Percentiles rank a stretch among this genome's conserved stretches.
Conservation (phyloP, 2,797 vertebrate genomes). For the Acrocephalus scirpaceus region DNA sequence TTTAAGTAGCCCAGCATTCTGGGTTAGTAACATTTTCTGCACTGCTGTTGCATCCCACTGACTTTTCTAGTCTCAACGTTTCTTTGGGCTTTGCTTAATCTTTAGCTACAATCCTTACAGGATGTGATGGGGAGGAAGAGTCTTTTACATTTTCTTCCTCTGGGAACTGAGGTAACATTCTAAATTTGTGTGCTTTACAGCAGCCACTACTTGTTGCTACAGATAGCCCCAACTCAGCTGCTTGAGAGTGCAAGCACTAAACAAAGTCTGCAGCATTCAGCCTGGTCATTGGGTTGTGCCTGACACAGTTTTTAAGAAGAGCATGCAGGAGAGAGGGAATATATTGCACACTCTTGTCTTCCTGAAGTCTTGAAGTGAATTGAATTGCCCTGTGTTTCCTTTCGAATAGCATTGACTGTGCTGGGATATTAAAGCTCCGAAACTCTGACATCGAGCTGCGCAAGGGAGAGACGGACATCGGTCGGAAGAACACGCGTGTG, state of each 20-base stretch:
- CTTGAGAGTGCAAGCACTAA: not conserved
- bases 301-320: not conserved
- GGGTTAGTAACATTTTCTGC: not conserved
- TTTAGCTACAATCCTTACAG: not conserved
- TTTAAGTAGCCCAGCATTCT: not conserved
- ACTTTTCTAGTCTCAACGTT: not conserved
- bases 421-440: slow-evolving; percentile 93
- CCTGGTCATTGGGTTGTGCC: not conserved
- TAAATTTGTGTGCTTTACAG: not conserved
- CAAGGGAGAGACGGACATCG: slow-evolving; percentile 97
- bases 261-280: not conserved
- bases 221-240: not conserved
- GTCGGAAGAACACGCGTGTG: slow-evolving; percentile 94
- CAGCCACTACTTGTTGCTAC: not conserved
- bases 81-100: not conserved
- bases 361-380: not conserved
- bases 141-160: not conserved
- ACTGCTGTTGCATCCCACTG: not conserved
- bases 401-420: slow-evolving; percentile 89
- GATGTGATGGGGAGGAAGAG: not conserved
- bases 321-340: not conserved
- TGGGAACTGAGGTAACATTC: not conserved
- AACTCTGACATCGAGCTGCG: slow-evolving; percentile 97
- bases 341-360: fast-evolving
- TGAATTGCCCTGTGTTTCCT: not conserved